phyloP scores from a whole-genome alignment of 1,140 invertebrate species.

The Meloidogyne hapla region DNA sequence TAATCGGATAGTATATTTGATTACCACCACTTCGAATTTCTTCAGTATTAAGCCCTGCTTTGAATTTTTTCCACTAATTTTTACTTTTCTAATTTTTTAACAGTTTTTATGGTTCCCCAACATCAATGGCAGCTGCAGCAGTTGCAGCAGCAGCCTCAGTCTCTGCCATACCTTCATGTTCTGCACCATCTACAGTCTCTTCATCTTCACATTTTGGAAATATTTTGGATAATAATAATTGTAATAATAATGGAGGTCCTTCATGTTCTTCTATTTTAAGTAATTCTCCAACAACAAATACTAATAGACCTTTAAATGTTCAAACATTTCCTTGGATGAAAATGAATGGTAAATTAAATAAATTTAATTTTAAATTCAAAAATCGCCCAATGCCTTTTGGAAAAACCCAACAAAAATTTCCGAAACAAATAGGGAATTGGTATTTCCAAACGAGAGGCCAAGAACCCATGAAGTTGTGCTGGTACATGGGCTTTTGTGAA shows the following conservation, averaged over 20 bases:
- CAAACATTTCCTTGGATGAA: constrained; percentile 44
- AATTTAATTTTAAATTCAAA: too few relatives aligned
- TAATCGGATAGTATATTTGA: too few relatives aligned
- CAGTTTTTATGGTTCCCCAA: constrained; percentile 11
- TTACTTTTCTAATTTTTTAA: background rate
- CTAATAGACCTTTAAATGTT: constrained; percentile 1
- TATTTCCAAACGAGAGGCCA: too few relatives aligned
- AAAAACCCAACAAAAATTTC: too few relatives aligned
- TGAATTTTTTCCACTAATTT: too few relatives aligned
- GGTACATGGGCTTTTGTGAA: too few relatives aligned
- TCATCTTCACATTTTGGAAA: constrained; percentile 10
- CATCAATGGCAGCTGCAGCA: background rate
- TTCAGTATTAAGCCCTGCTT: too few relatives aligned
- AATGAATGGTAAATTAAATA: constrained; percentile 33
- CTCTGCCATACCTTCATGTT: constrained; percentile 7
- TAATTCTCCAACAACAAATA: constrained; percentile 15
- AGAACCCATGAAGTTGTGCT: too few relatives aligned
- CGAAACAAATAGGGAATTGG: too few relatives aligned
- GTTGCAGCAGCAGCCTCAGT: background rate
- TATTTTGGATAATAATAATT: background rate
- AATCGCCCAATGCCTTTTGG: too few relatives aligned
- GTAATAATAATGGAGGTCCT: background rate
- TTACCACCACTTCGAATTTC: too few relatives aligned
- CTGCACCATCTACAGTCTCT: background rate
- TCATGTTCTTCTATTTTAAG: background rate